Conservation (phyloP, 2,888 invertebrate species). For the Lepidonotus clava region DNA sequence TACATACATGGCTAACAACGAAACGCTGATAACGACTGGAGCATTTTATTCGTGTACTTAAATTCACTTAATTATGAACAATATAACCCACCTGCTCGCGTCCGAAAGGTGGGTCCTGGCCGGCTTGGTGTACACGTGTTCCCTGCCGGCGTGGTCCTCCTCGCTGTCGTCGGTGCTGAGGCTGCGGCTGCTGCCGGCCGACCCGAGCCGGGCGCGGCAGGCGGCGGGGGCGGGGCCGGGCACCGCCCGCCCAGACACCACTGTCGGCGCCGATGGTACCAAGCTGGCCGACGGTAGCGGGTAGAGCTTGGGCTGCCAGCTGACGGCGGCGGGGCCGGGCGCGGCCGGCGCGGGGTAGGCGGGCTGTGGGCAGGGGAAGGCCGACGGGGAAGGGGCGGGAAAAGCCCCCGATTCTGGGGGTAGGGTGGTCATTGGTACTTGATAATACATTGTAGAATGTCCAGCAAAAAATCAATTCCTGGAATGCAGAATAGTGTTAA, state of each 20-base stretch:
- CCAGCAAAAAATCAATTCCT: too few species aligned
- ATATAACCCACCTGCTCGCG: neutral
- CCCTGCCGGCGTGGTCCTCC: neutral
- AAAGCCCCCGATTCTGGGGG: too few species aligned
- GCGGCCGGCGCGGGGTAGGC: neutral
- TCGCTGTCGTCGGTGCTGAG: conserved; percentile 1
- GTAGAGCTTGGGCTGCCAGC: neutral
- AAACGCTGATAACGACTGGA: too few species aligned
- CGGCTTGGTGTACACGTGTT: neutral
- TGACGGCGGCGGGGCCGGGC: neutral
- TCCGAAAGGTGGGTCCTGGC: neutral
- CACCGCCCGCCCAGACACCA: neutral
- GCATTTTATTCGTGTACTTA: too few species aligned
- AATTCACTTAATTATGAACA: too few species aligned
- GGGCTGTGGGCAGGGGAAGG: neutral
- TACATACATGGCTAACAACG: neutral
- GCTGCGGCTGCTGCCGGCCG: neutral
- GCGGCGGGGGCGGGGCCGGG: neutral
- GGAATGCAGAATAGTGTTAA: too few species aligned
- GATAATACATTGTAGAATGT: too few species aligned
- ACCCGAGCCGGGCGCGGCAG: neutral
- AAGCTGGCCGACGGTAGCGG: neutral
- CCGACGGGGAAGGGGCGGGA: neutral
- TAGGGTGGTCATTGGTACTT: too few species aligned
- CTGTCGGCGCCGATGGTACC: neutral